A percentile compares a stretch with the other conserved stretches of the same genome.
Evolutionary conservation across 2,888 invertebrate species (phyloP).

Genomic region (Drosophila nr. perissopoda): DNA sequence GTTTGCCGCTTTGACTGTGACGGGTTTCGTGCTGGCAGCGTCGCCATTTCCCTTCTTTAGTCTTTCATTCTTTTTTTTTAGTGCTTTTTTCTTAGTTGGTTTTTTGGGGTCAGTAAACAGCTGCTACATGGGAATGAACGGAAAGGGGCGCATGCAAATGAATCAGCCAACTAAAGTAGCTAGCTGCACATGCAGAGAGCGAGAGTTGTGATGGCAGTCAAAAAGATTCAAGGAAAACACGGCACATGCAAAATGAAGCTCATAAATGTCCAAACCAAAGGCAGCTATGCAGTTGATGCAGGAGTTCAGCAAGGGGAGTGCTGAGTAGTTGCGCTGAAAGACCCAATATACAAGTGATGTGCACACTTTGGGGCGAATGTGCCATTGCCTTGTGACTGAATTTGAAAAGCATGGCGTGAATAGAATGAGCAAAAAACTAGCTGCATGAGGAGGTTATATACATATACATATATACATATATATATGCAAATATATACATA

Average conservation of each 20-base stretch:
- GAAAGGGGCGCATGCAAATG: slow-evolving; percentile 62
- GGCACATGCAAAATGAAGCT: slow-evolving; percentile 57
- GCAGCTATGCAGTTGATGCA: slow-evolving; percentile 10
- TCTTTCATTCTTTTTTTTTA: slow-evolving; percentile 15
- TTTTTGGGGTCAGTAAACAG: slow-evolving; percentile 72
- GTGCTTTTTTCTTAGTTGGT: slow-evolving; percentile 12
- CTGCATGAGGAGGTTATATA: not conserved
- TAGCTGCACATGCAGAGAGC: slow-evolving; percentile 45
- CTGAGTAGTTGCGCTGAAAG: not conserved
- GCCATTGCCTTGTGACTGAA: slow-evolving; percentile 33
- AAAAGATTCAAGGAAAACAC: slow-evolving; percentile 48
- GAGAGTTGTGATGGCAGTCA: slow-evolving; percentile 50
- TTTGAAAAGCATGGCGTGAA: slow-evolving; percentile 23
- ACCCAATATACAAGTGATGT: slow-evolving; percentile 28
- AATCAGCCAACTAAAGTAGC: slow-evolving; percentile 56
- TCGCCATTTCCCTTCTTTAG: slow-evolving; percentile 20
- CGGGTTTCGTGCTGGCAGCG: slow-evolving; percentile 61
- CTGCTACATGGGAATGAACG: slow-evolving; percentile 35
- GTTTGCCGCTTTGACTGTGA: slow-evolving; percentile 54
- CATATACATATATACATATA: not conserved
- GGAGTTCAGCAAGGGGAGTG: not conserved
- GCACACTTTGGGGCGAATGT: slow-evolving; percentile 13
- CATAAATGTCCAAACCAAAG: slow-evolving; percentile 50
- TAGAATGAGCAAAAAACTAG: slow-evolving; percentile 5
- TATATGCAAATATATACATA: not conserved